Evolutionary conservation across 2,888 invertebrate species (phyloP), one percentile per base, ranked within the genome.

Genomic region (Noctuana brunneofusca): DNA sequence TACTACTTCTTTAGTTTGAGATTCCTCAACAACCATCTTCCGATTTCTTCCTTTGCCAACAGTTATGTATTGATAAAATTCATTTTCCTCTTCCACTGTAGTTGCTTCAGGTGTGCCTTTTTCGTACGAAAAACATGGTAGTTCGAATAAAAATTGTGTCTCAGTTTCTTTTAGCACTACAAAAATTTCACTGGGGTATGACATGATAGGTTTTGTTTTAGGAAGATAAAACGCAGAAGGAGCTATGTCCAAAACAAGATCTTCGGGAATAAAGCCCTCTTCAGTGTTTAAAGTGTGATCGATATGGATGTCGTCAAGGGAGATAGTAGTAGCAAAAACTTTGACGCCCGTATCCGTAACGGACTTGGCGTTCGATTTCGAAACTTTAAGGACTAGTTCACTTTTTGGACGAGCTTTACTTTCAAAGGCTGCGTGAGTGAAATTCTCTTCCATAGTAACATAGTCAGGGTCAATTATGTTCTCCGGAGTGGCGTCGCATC

Each of bases 121-220:
- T 41, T 94, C 92, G 3, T 87, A 95, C 0, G 95, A 94, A 63
- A 90, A 87, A 70, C 94, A 94, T 0, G 93, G 93, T 66, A 95
- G 79, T 67, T 95, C 95, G 68, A 94, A 94, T 5, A 96, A 76
- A 60, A 93, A 92, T 43, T 87, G 75, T 0, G 95, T 94, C 49
- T 93, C 92, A 0, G 95, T 95, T 86, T 96, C 96, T 64, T 87
- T 93, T 1, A 96, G 83, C n/a, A 88, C 84, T 4, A 96, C 82
- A 68, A 92, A 92, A 30, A 95, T 92, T 72, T 93, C 92, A 1
- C 92, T 84, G 11, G 94, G 94, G 67, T 92, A 89, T 11, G 80
- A 77, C 73, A 80, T 86, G 18, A 78, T 60, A 0, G 85, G 81
- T 20, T 73, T 68, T 54, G 58, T 68, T 79, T 81, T 85, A 1